Conservation (phyloP, 2,888 invertebrate genomes). For the Eupithecia exiguata region DNA sequence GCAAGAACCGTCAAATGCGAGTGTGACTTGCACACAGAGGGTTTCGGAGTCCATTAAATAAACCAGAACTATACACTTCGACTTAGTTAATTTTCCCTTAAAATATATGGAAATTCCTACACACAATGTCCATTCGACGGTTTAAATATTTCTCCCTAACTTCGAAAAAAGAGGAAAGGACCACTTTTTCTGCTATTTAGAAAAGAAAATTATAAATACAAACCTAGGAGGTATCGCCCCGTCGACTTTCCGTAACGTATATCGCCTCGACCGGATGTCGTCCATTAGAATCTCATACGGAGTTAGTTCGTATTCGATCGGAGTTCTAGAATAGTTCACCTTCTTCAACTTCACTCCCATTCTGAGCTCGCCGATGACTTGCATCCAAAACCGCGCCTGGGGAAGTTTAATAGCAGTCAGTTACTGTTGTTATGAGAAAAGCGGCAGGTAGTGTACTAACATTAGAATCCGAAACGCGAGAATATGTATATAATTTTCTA, state of each 20-base stretch:
- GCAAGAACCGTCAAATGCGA: neutral
- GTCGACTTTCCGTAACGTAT: constrained; percentile 94
- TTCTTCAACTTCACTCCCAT: constrained; percentile 97
- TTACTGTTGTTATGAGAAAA: constrained; percentile 50
- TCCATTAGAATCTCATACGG: constrained; percentile 99
- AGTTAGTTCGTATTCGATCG: constrained; percentile 96
- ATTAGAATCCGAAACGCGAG: neutral
- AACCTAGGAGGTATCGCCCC: constrained; percentile 87
- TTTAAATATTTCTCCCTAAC: no score
- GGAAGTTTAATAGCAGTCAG: constrained; percentile 49
- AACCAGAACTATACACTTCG: neutral
- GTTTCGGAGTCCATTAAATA: neutral
- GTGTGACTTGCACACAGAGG: neutral
- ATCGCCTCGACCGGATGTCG: constrained; percentile 95
- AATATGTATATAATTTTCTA: neutral
- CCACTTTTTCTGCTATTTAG: neutral
- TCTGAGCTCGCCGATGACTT: constrained; percentile 95
- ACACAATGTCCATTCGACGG: no score
- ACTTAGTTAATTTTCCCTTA: neutral
- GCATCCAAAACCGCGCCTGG: constrained; percentile 97
- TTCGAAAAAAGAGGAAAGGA: neutral
- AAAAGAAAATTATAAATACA: constrained; percentile 44
- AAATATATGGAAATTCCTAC: neutral
- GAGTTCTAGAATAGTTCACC: constrained; percentile 88
- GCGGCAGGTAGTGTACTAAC: neutral